phyloP scores from a whole-genome alignment of 1,140 invertebrate species.

The Apolygus lucorum region DNA sequence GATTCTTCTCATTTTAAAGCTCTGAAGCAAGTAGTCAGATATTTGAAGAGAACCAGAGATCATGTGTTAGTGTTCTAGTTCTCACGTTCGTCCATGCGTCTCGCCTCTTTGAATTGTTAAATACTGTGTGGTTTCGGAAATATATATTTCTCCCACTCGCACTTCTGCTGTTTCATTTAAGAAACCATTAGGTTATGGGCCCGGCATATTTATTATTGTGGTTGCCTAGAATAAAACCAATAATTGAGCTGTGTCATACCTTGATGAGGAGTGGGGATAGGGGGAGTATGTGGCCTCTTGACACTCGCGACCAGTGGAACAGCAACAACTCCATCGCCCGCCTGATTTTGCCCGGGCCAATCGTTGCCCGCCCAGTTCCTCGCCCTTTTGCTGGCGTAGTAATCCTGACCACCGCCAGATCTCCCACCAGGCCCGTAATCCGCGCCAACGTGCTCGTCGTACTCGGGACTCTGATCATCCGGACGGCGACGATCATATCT shows the following conservation, averaged over 20 bases:
- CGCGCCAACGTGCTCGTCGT: constrained; percentile 15
- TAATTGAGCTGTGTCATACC: neutral
- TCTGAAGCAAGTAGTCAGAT: too few relatives aligned
- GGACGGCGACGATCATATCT: constrained; percentile 17
- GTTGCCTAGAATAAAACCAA: too few relatives aligned
- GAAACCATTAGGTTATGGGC: too few relatives aligned
- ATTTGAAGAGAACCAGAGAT: too few relatives aligned
- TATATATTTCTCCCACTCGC: too few relatives aligned
- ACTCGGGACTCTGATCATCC: constrained; percentile 28
- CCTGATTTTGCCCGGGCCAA: neutral
- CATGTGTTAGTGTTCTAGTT: too few relatives aligned
- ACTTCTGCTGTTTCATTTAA: too few relatives aligned
- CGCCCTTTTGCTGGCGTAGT: neutral
- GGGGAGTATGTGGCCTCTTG: constrained; percentile 40
- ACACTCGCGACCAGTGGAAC: neutral
- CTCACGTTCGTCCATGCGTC: too few relatives aligned
- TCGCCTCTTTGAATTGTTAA: too few relatives aligned
- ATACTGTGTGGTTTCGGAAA: too few relatives aligned
- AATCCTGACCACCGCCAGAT: neutral
- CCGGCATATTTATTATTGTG: too few relatives aligned
- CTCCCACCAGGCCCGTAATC: neutral
- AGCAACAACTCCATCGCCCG: neutral
- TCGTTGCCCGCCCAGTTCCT: neutral
- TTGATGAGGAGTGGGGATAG: constrained; percentile 23
- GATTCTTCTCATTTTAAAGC: too few relatives aligned